phyloP scores from a whole-genome alignment of 2,797 vertebrate species.

The Anguilla pacifica region DNA sequence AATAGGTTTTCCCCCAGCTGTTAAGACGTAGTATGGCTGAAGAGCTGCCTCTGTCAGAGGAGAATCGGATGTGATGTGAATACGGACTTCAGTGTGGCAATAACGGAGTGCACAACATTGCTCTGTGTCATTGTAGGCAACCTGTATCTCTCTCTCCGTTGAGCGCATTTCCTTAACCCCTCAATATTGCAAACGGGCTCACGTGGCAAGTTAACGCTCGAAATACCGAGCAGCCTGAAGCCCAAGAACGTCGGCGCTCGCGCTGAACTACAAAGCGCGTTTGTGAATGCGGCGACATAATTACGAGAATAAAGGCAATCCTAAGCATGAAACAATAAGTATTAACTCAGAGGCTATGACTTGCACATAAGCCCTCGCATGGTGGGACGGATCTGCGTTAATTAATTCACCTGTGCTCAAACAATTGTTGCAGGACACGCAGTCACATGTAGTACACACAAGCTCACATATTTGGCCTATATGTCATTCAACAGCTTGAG shows the following conservation, averaged over 20 bases:
- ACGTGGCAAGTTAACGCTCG: not conserved
- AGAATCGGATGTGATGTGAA: slow-evolving; percentile 18
- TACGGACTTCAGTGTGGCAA: slow-evolving; percentile 21
- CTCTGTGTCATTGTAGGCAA: slow-evolving; percentile 29
- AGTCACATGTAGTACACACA: no score
- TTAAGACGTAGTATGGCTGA: not conserved
- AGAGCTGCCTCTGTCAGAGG: not conserved
- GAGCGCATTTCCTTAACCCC: slow-evolving; percentile 29
- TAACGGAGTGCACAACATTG: slow-evolving; percentile 29
- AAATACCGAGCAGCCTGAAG: not conserved
- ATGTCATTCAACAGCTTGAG: no score
- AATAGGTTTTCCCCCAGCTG: slow-evolving; percentile 19
- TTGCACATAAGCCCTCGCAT: not conserved
- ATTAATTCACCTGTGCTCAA: not conserved
- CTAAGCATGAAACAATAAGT: not conserved
- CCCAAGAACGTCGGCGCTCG: not conserved
- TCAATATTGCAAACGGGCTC: slow-evolving; percentile 5
- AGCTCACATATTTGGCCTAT: no score
- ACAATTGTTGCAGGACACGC: not conserved
- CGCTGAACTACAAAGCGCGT: not conserved
- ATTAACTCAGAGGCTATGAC: not conserved
- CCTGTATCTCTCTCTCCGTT: slow-evolving; percentile 20
- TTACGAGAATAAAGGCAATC: not conserved
- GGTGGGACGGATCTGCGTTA: not conserved
- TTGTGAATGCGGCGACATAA: not conserved